Evolutionary conservation across 1,140 invertebrate genomes (phyloP).

Genomic region (Danaus plexippus): DNA sequence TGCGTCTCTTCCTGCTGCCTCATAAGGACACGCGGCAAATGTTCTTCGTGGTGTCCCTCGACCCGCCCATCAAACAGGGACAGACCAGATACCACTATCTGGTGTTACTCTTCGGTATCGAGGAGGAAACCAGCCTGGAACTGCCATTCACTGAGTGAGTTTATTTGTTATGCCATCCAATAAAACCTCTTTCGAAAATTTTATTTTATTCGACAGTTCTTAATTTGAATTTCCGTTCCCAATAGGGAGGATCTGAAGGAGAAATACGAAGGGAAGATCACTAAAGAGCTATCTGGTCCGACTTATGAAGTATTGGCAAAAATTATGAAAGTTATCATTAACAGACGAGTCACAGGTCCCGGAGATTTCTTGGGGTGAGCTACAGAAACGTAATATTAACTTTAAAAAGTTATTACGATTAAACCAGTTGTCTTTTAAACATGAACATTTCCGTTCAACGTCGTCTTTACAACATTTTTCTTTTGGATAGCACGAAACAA

Average conservation of each 20-base stretch:
- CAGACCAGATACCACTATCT: conserved; percentile 97
- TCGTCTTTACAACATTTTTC: too few species aligned
- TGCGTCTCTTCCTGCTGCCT: conserved; percentile 94
- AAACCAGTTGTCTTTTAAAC: too few species aligned
- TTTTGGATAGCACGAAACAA: too few species aligned
- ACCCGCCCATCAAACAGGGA: conserved; percentile 99
- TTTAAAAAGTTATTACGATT: too few species aligned
- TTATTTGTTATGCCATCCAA: conserved; percentile 9
- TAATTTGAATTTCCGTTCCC: conserved; percentile 8
- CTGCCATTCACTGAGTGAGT: conserved; percentile 91
- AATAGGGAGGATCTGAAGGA: conserved; percentile 89
- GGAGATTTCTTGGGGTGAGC: conserved; percentile 90
- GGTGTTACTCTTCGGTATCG: conserved; percentile 94
- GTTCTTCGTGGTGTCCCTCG: conserved; percentile 98
- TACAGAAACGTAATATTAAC: too few species aligned
- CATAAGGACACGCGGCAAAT: conserved; percentile 98
- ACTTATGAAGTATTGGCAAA: conserved; percentile 96
- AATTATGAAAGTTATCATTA: conserved; percentile 96
- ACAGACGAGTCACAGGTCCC: conserved; percentile 95
- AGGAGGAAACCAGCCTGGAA: conserved; percentile 96
- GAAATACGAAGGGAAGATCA: conserved; percentile 95
- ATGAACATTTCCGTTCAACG: too few species aligned
- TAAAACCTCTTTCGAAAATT: neutral
- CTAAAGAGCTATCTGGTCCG: conserved; percentile 92
- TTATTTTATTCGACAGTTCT: too few species aligned